Evolutionary conservation across 2,888 invertebrate genomes (phyloP), one percentile per base, ranked within the genome.

Genomic region (Lasioglossum vierecki): DNA sequence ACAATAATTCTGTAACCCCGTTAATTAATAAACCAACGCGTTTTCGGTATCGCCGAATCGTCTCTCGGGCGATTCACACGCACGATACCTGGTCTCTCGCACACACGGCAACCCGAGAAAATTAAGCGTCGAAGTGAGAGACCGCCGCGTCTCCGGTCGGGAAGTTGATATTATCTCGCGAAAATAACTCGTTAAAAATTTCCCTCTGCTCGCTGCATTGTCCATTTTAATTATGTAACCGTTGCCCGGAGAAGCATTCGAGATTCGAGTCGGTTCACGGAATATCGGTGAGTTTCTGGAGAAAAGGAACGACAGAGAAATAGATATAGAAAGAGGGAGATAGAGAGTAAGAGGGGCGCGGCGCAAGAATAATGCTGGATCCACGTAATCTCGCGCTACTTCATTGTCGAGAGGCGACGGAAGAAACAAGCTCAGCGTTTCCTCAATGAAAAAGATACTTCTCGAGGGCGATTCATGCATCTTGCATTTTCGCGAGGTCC

Each of bases 101-200:
- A 22, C 49, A 49, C 49, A 22, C 53, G 8, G 49, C 49, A 6
- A 5, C 15, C 5, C 46, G 46, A 46, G n/a, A n/a, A 8, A 8
- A 78, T 75, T 75, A 78, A 60, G 77, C 72, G 49, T 78, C 66
- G 39, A 82, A 78, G 39, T n/a, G n/a, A 22, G 74, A 49, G 49
- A 2, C 44, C 1, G 11, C 18, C 26, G 49, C 22, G 46, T 15
- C 15, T 15, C 46, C 46, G 49, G 63, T 76, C 13, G 70, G 22
- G 35, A 73, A 80, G 80, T 41, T 46, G 3, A 53, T 44, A 49
- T 74, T 77, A 75, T 82, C 78, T 46, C 44, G 44, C 53, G 60
- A 84, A 76, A 87, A 77, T 86, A 78, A 71, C 83, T 81, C 84
- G 82, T 84, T 82, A 78, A 84, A 83, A 84, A 78, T 77, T 75